Evolutionary conservation across 2,797 vertebrate species (phyloP).

Genomic region (Knipowitschia caucasica): DNA sequence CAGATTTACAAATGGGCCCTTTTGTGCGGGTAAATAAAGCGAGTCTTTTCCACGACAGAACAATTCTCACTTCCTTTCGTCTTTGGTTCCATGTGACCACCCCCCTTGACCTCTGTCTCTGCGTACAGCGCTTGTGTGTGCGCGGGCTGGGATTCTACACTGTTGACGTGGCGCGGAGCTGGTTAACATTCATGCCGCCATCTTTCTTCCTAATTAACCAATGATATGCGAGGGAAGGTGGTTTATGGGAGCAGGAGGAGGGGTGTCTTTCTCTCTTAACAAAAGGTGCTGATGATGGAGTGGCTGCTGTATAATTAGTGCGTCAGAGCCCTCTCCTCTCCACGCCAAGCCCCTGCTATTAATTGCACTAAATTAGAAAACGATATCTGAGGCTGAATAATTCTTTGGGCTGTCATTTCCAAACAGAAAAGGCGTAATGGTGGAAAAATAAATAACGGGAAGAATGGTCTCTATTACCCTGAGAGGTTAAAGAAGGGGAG

Average conservation of each 20-base stretch:
- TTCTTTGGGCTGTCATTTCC: constrained; percentile 97
- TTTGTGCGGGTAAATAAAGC: constrained; percentile 98
- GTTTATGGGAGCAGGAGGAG: constrained; percentile 81
- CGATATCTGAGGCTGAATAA: constrained; percentile 96
- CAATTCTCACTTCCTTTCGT: constrained; percentile 82
- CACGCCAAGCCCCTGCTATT: constrained; percentile 91
- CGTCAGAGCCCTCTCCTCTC: constrained; percentile 88
- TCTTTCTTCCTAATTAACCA: constrained; percentile 99
- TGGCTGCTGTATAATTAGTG: constrained; percentile 99
- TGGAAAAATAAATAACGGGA: constrained; percentile 51
- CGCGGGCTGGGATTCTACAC: constrained; percentile 67
- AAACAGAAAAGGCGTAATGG: constrained; percentile 59
- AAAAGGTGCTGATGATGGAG: constrained; percentile 99
- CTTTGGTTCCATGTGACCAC: constrained; percentile 85
- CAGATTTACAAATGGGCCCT: constrained; percentile 93
- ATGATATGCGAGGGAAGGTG: constrained; percentile 88
- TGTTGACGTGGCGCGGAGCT: constrained; percentile 74
- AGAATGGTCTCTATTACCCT: constrained; percentile 85
- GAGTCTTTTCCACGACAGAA: constrained; percentile 89
- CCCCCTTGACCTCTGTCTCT: constrained; percentile 74
- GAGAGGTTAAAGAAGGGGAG: constrained; percentile 83
- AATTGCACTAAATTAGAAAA: constrained; percentile 99
- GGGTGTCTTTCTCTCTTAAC: constrained; percentile 88
- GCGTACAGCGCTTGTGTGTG: constrained; percentile 8
- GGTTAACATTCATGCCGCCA: constrained; percentile 93